Base-by-base conservation (phyloP, 1,140 invertebrate genomes). In the Archegozetes longisetosus region DNA sequence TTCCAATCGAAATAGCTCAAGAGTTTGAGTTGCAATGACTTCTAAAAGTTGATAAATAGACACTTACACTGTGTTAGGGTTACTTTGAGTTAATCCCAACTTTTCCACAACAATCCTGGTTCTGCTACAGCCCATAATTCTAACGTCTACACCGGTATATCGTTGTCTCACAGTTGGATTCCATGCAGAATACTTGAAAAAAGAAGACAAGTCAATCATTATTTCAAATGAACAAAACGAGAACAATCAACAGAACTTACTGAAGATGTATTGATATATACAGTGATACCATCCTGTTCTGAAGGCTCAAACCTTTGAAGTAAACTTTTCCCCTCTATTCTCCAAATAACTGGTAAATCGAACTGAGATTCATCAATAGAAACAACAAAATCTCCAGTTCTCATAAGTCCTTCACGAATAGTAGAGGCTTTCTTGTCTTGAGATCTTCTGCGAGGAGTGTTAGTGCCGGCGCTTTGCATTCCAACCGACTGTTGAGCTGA, bases 241-340 rank as follows among this genome's bases (percentile, higher is more conserved):
- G 57, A 56, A 12, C 24, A 48, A 9, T 14, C 26, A 20, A 25
- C 48, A 53, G 53, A 32, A 72, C 75, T 79, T 77, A 90, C 86
- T 70, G 84, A 88, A 20, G 85, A 87, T 74, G 87, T 86, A 77
- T 87, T 88, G 66, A 80, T 79, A 68, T 90, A 88, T 48, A 88
- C 75, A 50, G 81, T 82, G 72, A 82, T 82, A 53, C 85, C 85
- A 71, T 86, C 82, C 63, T 85, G 79, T 62, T 82, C 79, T 72
- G 85, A 88, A 17, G 85, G 83, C 69, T 88, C 84, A 68, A 85
- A 89, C 68, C 87, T 87, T 73, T 90, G 87, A 50, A 90, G 71
- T 57, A 89, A 76, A 22, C 83, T 83, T 74, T 88, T 88, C 1
- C 85, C 85, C 70, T 89, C 86, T 53, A 89, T 85, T 71, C 85